phyloP scores from a whole-genome alignment of 1,140 invertebrate species.

The Campoletis sonorensis region DNA sequence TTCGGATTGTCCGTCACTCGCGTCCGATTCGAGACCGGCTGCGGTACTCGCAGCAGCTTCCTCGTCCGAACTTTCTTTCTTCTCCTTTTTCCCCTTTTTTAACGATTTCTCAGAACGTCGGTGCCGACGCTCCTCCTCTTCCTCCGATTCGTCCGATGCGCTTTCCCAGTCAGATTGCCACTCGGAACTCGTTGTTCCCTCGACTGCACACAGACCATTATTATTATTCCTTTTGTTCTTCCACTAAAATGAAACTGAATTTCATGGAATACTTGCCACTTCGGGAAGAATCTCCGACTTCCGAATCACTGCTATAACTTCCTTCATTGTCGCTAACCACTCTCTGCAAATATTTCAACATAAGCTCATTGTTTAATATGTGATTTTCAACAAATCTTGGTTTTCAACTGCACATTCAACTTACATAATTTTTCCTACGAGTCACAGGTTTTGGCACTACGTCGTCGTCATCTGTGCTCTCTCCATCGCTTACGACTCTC shows the following conservation, averaged over 20 bases:
- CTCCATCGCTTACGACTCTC: conserved; percentile 62
- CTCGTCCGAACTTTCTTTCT: conserved; percentile 33
- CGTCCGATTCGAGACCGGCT: conserved; percentile 75
- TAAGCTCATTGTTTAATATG: not conserved
- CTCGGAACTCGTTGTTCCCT: conserved; percentile 64
- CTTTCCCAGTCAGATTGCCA: conserved; percentile 73
- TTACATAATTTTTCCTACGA: conserved; percentile 66
- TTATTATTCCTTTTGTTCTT: conserved; percentile 1
- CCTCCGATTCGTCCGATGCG: conserved; percentile 57
- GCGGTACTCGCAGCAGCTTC: conserved; percentile 37
- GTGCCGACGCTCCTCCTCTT: conserved; percentile 4
- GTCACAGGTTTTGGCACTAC: conserved; percentile 61
- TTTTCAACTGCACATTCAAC: not conserved
- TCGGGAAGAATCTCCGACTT: conserved; percentile 51
- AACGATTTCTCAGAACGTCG: conserved; percentile 40
- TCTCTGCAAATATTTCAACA: conserved; percentile 60
- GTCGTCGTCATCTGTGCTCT: conserved; percentile 70
- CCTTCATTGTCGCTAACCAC: conserved; percentile 68
- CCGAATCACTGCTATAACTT: conserved; percentile 58
- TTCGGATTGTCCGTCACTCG: conserved; percentile 82
- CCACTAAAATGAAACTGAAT: not conserved
- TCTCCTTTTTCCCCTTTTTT: conserved; percentile 45
- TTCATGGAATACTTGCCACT: conserved; percentile 51
- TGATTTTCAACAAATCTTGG: too few relatives aligned
- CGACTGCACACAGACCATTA: conserved; percentile 49